These are phyloP conservation scores for Xestobium rufovillosum DNA, from an alignment of 2,888 invertebrate genomes.

Conservation along the genomic window DNA sequence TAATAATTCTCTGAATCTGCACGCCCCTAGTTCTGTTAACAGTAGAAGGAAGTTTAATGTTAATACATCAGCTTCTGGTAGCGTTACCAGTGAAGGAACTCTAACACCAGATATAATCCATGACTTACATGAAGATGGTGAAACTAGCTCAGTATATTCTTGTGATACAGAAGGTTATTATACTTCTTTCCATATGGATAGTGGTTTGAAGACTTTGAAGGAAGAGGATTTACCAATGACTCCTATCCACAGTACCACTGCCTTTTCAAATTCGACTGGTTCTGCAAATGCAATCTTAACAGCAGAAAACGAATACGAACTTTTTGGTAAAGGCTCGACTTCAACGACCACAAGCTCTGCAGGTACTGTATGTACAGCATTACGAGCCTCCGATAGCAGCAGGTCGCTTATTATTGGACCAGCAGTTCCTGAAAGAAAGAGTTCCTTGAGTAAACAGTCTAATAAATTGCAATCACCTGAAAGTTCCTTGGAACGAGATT, in stretches of 20 bases:
- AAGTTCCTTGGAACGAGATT: slow-evolving; percentile 41
- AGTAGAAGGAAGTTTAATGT: slow-evolving; percentile 56
- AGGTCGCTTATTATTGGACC: slow-evolving; percentile 59
- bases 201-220: slow-evolving; percentile 78
- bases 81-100: slow-evolving; percentile 78
- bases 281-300: slow-evolving; percentile 63
- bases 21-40: slow-evolving; percentile 61
- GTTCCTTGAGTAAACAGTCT: slow-evolving; percentile 55
- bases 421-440: slow-evolving; percentile 75
- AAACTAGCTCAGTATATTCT: slow-evolving; percentile 86
- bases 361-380: slow-evolving; percentile 80
- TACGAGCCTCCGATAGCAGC: slow-evolving; percentile 62
- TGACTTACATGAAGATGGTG: slow-evolving; percentile 73
- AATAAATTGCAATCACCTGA: slow-evolving; percentile 46
- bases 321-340: slow-evolving; percentile 86
- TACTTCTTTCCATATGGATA: slow-evolving; percentile 95
- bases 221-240: slow-evolving; percentile 68
- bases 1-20: slow-evolving; percentile 59
- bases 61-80: slow-evolving; percentile 72
- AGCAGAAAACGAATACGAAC: slow-evolving; percentile 82
- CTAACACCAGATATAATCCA: slow-evolving; percentile 76
- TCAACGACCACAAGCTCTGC: slow-evolving; percentile 87
- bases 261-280: slow-evolving; percentile 61
- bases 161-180: slow-evolving; percentile 97
- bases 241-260: slow-evolving; percentile 63